These are phyloP conservation scores for Nebria salina DNA, from an alignment of 2,888 invertebrate species.

Conservation along the genomic window DNA sequence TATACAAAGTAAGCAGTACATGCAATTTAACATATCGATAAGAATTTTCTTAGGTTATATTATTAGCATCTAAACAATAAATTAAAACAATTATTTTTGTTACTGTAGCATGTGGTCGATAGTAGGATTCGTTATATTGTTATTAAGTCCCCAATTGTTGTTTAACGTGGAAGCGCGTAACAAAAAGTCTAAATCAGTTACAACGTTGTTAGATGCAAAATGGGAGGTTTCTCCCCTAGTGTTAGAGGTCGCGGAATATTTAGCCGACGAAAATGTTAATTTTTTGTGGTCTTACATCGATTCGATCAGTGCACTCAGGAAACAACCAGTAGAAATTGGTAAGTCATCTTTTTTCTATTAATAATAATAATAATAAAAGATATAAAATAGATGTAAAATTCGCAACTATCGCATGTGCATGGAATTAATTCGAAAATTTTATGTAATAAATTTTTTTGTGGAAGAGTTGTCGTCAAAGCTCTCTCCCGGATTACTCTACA, in stretches of 20 bases:
- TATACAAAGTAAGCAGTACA: conserved; percentile 23
- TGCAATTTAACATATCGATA: neutral
- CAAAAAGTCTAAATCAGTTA: conserved; percentile 81
- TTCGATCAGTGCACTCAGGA: conserved; percentile 70
- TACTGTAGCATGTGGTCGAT: conserved; percentile 35
- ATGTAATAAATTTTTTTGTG: too few species aligned
- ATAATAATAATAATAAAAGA: neutral
- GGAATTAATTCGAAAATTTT: too few species aligned
- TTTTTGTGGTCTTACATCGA: conserved; percentile 87
- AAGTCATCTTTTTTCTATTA: conserved; percentile 53
- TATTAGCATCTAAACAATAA: conserved; percentile 18
- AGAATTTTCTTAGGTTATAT: conserved; percentile 28
- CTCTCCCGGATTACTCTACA: too few species aligned
- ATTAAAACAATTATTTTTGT: conserved; percentile 13
- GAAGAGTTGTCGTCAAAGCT: too few species aligned
- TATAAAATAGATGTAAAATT: too few species aligned
- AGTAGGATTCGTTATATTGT: conserved; percentile 35
- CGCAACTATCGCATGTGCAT: too few species aligned
- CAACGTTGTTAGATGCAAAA: conserved; percentile 90
- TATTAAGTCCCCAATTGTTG: conserved; percentile 34
- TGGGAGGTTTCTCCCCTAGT: conserved; percentile 93
- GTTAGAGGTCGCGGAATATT: conserved; percentile 89
- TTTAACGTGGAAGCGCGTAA: conserved; percentile 45
- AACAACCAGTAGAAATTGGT: conserved; percentile 72
- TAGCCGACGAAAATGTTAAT: conserved; percentile 81